Conservation (phyloP, 2,888 invertebrate species). For the Metallyticus violacea region DNA sequence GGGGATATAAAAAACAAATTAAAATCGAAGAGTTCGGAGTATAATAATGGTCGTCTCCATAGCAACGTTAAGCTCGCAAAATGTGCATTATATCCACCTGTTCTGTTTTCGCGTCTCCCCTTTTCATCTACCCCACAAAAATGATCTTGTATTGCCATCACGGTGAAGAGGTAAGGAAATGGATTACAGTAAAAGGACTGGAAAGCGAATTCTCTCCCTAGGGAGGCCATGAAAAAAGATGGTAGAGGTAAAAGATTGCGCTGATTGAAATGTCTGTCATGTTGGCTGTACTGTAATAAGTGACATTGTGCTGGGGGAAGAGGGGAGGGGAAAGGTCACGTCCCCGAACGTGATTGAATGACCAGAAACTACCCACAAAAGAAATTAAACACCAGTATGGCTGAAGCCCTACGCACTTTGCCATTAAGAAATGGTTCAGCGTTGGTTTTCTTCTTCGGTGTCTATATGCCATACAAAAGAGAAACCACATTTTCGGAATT, state of each 20-base stretch:
- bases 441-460: background rate
- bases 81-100: too few relatives aligned
- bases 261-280: conserved; percentile 13
- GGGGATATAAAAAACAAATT: too few relatives aligned
- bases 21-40: too few relatives aligned
- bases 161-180: background rate
- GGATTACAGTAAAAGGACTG: background rate
- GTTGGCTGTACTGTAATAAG: background rate
- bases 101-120: too few relatives aligned
- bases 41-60: too few relatives aligned
- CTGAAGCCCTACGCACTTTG: background rate
- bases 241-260: background rate
- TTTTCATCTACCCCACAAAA: too few relatives aligned
- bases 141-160: too few relatives aligned
- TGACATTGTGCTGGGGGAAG: background rate
- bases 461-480: too few relatives aligned
- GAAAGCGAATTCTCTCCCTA: background rate
- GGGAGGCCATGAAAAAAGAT: background rate
- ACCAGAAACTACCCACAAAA: too few relatives aligned
- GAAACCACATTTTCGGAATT: too few relatives aligned
- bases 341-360: background rate
- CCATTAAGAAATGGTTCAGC: background rate
- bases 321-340: background rate
- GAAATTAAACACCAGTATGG: background rate
- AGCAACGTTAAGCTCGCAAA: too few relatives aligned